phyloP scores from a whole-genome alignment of 2,888 invertebrate genomes.

The Drosophila prostipennis region DNA sequence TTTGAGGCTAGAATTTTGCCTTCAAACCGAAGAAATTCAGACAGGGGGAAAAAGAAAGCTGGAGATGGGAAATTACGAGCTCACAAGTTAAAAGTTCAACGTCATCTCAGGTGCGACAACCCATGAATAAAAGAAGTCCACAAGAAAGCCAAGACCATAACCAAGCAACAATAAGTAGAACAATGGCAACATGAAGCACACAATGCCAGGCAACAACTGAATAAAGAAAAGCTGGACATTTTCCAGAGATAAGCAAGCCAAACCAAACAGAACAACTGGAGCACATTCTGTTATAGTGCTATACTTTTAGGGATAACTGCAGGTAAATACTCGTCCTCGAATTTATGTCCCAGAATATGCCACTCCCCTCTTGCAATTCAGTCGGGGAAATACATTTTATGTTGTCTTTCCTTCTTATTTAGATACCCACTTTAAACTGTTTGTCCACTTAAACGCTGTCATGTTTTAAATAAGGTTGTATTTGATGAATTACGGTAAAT shows the following conservation, averaged over 20 bases:
- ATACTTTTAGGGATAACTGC: slow-evolving; percentile 16
- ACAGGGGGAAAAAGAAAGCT: slow-evolving; percentile 2
- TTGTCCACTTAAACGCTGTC: not conserved
- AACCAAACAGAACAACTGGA: slow-evolving; percentile 7
- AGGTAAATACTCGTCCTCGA: slow-evolving; percentile 10
- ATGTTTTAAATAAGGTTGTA: not conserved
- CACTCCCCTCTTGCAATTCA: not conserved
- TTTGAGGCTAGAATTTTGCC: slow-evolving; percentile 5
- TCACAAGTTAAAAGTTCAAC: slow-evolving; percentile 31
- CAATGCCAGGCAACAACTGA: slow-evolving; percentile 1
- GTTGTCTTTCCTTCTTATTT: not conserved
- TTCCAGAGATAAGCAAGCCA: slow-evolving; percentile 3
- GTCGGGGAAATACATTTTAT: not conserved
- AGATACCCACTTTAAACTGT: not conserved
- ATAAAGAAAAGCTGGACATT: slow-evolving; percentile 26
- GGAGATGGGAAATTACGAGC: not conserved
- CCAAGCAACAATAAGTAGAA: slow-evolving; percentile 18
- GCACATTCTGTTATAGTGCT: slow-evolving; percentile 17
- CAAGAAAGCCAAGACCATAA: slow-evolving; percentile 29
- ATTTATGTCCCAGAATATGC: not conserved
- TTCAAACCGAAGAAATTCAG: slow-evolving; percentile 1
- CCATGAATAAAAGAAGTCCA: slow-evolving; percentile 40
- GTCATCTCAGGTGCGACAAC: slow-evolving; percentile 42
- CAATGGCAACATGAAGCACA: slow-evolving; percentile 15
- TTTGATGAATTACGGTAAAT: not conserved